Conservation (phyloP, 2,888 invertebrate genomes). For the Erebia aethiops region DNA sequence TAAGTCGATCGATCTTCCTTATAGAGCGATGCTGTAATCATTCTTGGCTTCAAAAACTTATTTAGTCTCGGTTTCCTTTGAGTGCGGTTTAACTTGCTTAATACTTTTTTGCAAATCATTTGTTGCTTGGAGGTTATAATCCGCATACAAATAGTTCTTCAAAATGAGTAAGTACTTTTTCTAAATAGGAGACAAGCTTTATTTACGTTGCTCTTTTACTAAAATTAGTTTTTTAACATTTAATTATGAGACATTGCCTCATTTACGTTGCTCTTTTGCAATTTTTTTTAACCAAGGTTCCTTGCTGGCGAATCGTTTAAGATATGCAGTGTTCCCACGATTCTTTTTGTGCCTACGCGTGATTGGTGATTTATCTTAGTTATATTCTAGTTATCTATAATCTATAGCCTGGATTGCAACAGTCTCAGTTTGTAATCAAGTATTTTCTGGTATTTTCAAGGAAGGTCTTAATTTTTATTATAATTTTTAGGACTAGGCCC, state of each 20-base stretch:
- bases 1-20: slow-evolving; percentile 25
- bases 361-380: slow-evolving; percentile 14
- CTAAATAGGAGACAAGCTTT: too few relatives aligned
- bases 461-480: too few relatives aligned
- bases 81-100: background rate
- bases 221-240: too few relatives aligned
- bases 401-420: slow-evolving; percentile 9
- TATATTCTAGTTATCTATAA: background rate
- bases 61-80: slow-evolving; percentile 7
- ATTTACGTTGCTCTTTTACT: too few relatives aligned
- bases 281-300: background rate
- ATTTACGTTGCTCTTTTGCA: too few relatives aligned
- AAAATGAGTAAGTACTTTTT: background rate
- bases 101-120: background rate
- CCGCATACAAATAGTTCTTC: background rate
- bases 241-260: too few relatives aligned
- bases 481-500: too few relatives aligned
- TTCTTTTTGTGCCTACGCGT: slow-evolving; percentile 3
- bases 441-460: too few relatives aligned
- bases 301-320: background rate
- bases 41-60: background rate
- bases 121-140: background rate
- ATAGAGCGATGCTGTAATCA: slow-evolving; percentile 21
- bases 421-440: background rate
- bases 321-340: slow-evolving; percentile 11